Evolutionary conservation across 1,140 invertebrate genomes (phyloP), one percentile per base, ranked within the genome.

Genomic region (Hycleus phaleratus): DNA sequence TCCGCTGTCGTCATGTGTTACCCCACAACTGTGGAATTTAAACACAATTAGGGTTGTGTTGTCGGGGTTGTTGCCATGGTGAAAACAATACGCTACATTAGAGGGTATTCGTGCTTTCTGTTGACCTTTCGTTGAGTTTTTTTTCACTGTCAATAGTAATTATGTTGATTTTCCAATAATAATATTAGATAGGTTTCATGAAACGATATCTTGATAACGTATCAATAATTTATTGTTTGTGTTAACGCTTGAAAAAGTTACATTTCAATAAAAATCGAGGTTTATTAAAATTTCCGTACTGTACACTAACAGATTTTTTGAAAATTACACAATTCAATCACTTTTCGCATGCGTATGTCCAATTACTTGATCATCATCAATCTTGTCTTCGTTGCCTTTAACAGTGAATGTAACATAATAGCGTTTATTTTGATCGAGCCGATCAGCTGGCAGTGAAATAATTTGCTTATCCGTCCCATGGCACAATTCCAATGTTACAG

Each of bases 331-430:
- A 42, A 25, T 50, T 66, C 51, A 71, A 58, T 68, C 66, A 59
- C 71, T 73, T 62, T 70, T 73, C 5, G 71, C 64, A 67, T 73
- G 71, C 64, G 62, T 66, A 50, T 71, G 70, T n/a, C 57, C 26
- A 8, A 10, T 40, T 18, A 18, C 18, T 32, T 32, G 32, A 1
- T 32, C 7, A 45, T 44, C 40, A 60, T 59, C 52, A 8, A 24
- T 49, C 42, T 43, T 57, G n/a, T 65, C 65, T 24, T 65, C 68
- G 38, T 69, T 63, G 38, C 86, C 87, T 71, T 88, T 89, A 10
- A 93, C 88, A 9, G 89, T 92, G 67, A 94, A 92, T 12, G 90
- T 92, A 47, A 94, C 90, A 70, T 89, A 91, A 73, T 93, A 93
- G 67, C 88, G 81, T 75, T 92, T 94, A 68, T 88, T 91, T 68